phyloP scores from a whole-genome alignment of 2,888 invertebrate genomes.

The Caenorhabditis uteleia region DNA sequence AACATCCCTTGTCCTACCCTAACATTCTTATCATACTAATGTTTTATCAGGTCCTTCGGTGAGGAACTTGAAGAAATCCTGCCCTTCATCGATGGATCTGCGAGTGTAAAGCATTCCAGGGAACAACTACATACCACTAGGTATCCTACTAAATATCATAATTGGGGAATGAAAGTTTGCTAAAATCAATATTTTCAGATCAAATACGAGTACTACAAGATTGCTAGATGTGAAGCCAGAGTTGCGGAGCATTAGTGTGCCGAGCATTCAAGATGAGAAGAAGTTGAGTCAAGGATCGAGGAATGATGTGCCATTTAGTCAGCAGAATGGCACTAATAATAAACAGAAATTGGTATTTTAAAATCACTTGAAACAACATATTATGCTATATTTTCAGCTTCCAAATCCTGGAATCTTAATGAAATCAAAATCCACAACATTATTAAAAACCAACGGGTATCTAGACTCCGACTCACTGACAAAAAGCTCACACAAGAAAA shows the following conservation, averaged over 20 bases:
- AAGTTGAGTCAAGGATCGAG: constrained; percentile 8
- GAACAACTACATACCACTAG: constrained; percentile 39
- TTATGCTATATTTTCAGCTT: constrained; percentile 2
- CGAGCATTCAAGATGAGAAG: constrained; percentile 38
- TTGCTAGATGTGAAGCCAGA: constrained; percentile 38
- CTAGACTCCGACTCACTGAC: constrained; percentile 28
- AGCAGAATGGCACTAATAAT: constrained; percentile 14
- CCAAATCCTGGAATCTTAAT: constrained; percentile 29
- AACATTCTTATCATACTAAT: not conserved
- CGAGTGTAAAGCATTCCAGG: constrained; percentile 40
- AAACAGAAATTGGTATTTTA: constrained; percentile 22
- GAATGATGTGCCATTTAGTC: constrained; percentile 6
- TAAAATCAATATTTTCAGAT: constrained; percentile 10
- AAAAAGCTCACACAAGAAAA: constrained; percentile 27
- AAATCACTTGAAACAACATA: not conserved
- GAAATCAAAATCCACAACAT: constrained; percentile 40
- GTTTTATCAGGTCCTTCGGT: constrained; percentile 60
- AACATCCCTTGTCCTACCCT: no score
- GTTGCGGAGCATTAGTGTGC: constrained; percentile 34
- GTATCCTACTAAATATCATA: constrained; percentile 2
- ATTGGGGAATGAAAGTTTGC: no score
- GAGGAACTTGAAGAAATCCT: constrained; percentile 62
- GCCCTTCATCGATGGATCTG: constrained; percentile 64
- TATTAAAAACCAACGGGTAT: constrained; percentile 36
- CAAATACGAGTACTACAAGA: constrained; percentile 27